A percentile compares a stretch with the other conserved stretches of the same genome.
These are phyloP conservation scores for Todus mexicanus DNA, from an alignment of 2,797 vertebrate genomes.

Conservation along the genomic window DNA sequence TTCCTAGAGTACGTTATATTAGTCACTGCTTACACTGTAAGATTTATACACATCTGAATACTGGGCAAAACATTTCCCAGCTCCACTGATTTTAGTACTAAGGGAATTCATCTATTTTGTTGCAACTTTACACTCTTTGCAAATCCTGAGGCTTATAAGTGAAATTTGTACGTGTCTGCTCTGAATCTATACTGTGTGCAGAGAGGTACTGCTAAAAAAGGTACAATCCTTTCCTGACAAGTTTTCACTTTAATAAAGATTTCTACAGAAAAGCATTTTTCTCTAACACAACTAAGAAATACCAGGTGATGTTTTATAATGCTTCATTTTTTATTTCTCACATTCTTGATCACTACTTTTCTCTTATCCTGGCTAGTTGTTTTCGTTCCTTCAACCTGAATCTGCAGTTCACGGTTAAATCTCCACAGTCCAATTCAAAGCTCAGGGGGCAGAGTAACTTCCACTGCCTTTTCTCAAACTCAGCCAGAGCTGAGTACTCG, in stretches of 20 bases:
- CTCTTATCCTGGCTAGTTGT: neutral
- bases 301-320: neutral
- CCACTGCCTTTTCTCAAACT: neutral
- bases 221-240: neutral
- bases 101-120: neutral
- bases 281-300: neutral
- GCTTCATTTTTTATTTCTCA: neutral
- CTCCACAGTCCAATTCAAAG: neutral
- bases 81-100: neutral
- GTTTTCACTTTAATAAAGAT: neutral
- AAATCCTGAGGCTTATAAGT: neutral
- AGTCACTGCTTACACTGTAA: neutral
- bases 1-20: neutral
- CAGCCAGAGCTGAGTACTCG: neutral
- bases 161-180: neutral
- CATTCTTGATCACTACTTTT: neutral
- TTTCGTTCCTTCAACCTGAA: neutral
- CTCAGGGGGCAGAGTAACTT: neutral
- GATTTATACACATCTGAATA: neutral
- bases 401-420: neutral
- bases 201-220: neutral
- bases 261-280: neutral
- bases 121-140: neutral
- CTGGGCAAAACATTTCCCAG: neutral
- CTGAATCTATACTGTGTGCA: neutral